Percentiles rank a stretch among this genome's conserved stretches.
These are phyloP conservation scores for Anarhynchus alexandrinus DNA, from an alignment of 2,113 vertebrate genomes.

Conservation along the genomic window DNA sequence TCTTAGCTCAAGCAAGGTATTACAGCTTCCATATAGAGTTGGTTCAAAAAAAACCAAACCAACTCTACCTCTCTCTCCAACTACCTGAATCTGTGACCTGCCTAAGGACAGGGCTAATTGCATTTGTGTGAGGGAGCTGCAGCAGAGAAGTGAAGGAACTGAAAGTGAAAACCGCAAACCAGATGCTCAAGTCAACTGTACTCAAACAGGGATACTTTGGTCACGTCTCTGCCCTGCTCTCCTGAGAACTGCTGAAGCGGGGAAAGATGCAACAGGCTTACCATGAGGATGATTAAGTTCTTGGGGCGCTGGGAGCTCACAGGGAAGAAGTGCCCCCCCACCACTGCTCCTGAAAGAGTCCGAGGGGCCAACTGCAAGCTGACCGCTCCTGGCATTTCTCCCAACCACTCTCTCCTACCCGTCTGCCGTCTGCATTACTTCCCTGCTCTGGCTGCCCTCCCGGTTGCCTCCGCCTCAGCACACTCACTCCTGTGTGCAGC, in stretches of 20 bases:
- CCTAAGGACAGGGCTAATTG: background rate
- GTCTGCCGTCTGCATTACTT: background rate
- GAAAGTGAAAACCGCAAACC: background rate
- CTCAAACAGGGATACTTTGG: background rate
- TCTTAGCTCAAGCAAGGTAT: background rate
- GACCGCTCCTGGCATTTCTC: background rate
- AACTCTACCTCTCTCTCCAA: background rate
- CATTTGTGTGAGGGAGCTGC: background rate
- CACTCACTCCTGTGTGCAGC: background rate
- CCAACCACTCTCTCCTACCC: background rate
- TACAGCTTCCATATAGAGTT: background rate
- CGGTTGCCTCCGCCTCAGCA: rapidly evolving
- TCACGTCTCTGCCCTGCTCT: background rate
- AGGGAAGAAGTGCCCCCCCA: background rate
- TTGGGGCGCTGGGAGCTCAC: background rate
- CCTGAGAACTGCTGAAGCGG: background rate
- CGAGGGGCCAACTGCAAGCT: background rate
- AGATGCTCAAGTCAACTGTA: background rate
- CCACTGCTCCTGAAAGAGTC: background rate
- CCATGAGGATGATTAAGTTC: background rate
- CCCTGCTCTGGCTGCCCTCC: background rate
- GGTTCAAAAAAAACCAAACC: no score
- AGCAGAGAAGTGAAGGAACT: background rate
- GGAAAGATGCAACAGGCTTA: background rate
- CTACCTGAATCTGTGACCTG: background rate